Conservation (phyloP, 2,113 vertebrate genomes). For the Reinhardtius hippoglossoides region DNA sequence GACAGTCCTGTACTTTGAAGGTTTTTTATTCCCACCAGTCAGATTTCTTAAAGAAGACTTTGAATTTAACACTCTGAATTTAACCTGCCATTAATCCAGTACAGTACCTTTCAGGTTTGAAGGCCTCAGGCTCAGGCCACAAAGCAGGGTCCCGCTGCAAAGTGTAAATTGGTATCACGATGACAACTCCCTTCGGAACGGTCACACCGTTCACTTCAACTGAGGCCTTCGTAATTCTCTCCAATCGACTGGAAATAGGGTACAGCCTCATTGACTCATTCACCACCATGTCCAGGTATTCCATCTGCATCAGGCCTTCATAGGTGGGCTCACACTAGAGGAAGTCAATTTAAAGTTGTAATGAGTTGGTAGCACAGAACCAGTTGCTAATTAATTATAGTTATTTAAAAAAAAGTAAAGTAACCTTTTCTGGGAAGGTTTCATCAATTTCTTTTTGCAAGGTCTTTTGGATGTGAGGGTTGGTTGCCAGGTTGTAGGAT, state of each 20-base stretch:
- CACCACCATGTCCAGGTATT: slow-evolving; percentile 88
- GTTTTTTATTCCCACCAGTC: too few relatives aligned
- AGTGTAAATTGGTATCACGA: slow-evolving; percentile 61
- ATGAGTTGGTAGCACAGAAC: not conserved
- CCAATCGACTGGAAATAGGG: slow-evolving; percentile 60
- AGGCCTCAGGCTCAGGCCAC: slow-evolving; percentile 75
- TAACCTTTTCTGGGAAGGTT: slow-evolving; percentile 81
- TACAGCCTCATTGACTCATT: slow-evolving; percentile 83
- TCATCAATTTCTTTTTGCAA: slow-evolving; percentile 84
- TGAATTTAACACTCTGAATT: not conserved
- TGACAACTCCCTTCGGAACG: slow-evolving; percentile 67
- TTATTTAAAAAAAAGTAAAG: not conserved
- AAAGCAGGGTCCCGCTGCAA: slow-evolving; percentile 76
- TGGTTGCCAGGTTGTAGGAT: slow-evolving; percentile 80
- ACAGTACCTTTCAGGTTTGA: slow-evolving; percentile 74
- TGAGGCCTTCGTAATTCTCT: slow-evolving; percentile 84
- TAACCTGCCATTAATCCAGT: not conserved
- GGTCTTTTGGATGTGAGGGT: slow-evolving; percentile 79
- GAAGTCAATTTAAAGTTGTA: not conserved
- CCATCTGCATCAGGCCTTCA: slow-evolving; percentile 79
- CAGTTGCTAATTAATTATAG: not conserved
- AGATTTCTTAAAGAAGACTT: too few relatives aligned
- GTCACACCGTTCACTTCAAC: slow-evolving; percentile 80
- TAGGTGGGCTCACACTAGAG: slow-evolving; percentile 78
- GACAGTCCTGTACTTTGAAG: too few relatives aligned